Evolutionary conservation across 53 echinoderm and acorn worm genomes (phyloP), one percentile per base, ranked within the genome.

Genomic region (Astropecten irregularis): DNA sequence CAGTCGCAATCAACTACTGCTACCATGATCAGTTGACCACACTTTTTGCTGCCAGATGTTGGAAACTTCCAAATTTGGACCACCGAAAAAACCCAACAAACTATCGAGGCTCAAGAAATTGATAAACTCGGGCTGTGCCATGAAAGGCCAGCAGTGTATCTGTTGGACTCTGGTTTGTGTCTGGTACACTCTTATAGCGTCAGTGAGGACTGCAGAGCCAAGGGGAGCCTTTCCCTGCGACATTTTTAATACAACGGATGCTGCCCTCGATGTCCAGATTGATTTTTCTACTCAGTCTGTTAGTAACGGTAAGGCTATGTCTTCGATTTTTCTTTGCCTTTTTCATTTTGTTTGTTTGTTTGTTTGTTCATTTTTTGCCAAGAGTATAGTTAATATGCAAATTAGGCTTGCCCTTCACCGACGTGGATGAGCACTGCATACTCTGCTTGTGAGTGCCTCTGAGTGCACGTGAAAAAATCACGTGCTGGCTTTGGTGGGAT

Each of bases 251-350:
- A 62, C 60, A 15, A 79, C 62, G 3, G 79, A 79, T 15, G 5
- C 7, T 14, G 31, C 42, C 28, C 79, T 47, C 28, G 79, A 79
- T 32, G 21, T 79, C 10, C 42, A 46, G 32, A 79, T 61, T 44
- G 63, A 79, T 18, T 79, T 79, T 62, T 28, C 79, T n/a, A 31
- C 79, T 1, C 63, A 79, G 46, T 60, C 28, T 15, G 61, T 79
- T 79, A 79, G 79, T 62, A 79, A 79, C 46, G 79, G 79, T 79
- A 79, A 61, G 79, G 46, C 10, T 3, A 13, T 68, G 20, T 20
- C 19, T 16, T n/a, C 4, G 9, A 54, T 54, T n/a, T 9, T 54
- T 54, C 4, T 4, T n/a, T 11, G 19, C 22, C 18, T 11, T 4
- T 21, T 16, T 54, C 54, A 54, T 4, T n/a, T 54, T 7, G 9